Evolutionary conservation across 2,888 invertebrate species (phyloP).

Genomic region (Eugnorisma glareosa): DNA sequence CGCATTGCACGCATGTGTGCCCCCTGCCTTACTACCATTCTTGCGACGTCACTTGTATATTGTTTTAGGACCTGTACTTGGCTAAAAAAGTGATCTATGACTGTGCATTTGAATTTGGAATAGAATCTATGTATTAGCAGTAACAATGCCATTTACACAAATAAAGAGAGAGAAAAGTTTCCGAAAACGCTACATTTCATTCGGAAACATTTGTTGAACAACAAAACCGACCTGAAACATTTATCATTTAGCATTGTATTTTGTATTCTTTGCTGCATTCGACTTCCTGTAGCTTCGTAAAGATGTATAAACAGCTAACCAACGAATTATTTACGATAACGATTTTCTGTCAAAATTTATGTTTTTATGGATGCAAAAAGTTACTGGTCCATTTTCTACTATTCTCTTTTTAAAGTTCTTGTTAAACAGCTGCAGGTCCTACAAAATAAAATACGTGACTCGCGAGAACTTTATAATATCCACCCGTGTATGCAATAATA

Average conservation of each 20-base stretch:
- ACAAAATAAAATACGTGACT: slow-evolving; percentile 25
- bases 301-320: background rate
- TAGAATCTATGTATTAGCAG: background rate
- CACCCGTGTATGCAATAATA: slow-evolving; percentile 68
- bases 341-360: background rate
- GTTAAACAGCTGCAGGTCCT: background rate
- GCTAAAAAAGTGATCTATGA: background rate
- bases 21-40: slow-evolving; percentile 73
- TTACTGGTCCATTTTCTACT: background rate
- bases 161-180: background rate
- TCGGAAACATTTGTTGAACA: background rate
- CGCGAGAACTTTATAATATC: slow-evolving; percentile 59
- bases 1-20: slow-evolving; percentile 87
- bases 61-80: slow-evolving; percentile 2
- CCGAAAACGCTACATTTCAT: background rate
- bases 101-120: background rate
- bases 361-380: background rate
- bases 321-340: too few relatives aligned
- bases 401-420: too few relatives aligned
- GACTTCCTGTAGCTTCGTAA: background rate
- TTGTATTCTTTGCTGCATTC: too few relatives aligned
- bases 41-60: slow-evolving; percentile 37
- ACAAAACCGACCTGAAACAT: background rate
- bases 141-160: background rate
- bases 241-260: background rate